phyloP scores from a whole-genome alignment of 1,140 invertebrate species.

The Trialeurodes vaporariorum region DNA sequence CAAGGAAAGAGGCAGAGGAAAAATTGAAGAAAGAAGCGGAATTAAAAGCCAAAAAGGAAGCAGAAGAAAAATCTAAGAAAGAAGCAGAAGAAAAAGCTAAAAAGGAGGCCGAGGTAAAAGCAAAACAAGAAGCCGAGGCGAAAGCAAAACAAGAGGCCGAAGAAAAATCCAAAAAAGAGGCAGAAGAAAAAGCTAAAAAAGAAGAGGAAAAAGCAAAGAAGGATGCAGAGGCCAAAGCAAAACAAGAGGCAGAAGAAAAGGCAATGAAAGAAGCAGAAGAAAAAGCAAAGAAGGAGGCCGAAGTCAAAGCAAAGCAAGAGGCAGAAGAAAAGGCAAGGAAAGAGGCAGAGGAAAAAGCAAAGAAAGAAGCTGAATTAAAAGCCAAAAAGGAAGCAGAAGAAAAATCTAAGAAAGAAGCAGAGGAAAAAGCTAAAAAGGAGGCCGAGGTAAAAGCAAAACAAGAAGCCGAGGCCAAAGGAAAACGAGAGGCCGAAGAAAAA shows the following conservation, averaged over 20 bases:
- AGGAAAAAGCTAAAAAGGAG: constrained; percentile 18
- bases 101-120: constrained; percentile 13
- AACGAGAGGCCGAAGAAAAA: constrained; percentile 11
- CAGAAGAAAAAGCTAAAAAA: constrained; percentile 15
- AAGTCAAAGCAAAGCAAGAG: constrained; percentile 13
- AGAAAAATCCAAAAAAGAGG: constrained; percentile 10
- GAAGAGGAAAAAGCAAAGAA: constrained; percentile 15
- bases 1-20: constrained; percentile 12
- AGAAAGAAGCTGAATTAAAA: constrained; percentile 21
- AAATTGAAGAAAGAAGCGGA: constrained; percentile 10
- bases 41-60: constrained; percentile 15
- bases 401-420: constrained; percentile 11
- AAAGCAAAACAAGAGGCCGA: constrained; percentile 17
- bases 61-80: constrained; percentile 13
- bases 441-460: constrained; percentile 20
- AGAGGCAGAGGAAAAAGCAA: constrained; percentile 19
- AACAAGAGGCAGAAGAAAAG: constrained; percentile 18
- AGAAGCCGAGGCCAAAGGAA: constrained; percentile 20
- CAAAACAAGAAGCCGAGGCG: constrained; percentile 10
- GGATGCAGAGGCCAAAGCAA: constrained; percentile 19
- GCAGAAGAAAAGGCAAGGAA: constrained; percentile 17
- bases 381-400: constrained; percentile 12
- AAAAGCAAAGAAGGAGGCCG: constrained; percentile 12
- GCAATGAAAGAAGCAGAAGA: constrained; percentile 21
- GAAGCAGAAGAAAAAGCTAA: constrained; percentile 15